Evolutionary conservation across 2,888 invertebrate species (phyloP).

Genomic region (Eucriotettix oculatus): DNA sequence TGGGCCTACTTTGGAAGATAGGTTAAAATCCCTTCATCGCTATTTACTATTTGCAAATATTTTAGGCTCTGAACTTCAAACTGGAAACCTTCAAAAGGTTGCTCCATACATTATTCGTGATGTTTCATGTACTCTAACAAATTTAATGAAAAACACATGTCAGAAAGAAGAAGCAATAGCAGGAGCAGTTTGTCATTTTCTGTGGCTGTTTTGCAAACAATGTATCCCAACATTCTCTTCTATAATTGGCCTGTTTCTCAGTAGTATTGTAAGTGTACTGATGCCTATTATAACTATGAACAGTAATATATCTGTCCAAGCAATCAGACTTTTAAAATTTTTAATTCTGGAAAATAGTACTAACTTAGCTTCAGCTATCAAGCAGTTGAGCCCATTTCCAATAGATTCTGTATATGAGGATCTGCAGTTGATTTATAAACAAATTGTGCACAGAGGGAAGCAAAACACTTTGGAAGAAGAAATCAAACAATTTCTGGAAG

Average conservation of each 20-base stretch:
- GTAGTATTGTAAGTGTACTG: slow-evolving; percentile 25
- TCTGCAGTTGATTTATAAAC: not conserved
- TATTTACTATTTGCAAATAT: slow-evolving; percentile 34
- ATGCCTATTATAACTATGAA: not conserved
- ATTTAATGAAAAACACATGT: slow-evolving; percentile 12
- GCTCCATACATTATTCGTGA: slow-evolving; percentile 18
- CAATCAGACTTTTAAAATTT: not conserved
- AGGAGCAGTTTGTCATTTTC: slow-evolving; percentile 23
- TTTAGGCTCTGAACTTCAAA: slow-evolving; percentile 23
- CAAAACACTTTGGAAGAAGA: slow-evolving; percentile 24
- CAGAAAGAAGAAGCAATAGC: slow-evolving; percentile 22
- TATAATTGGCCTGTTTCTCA: not conserved
- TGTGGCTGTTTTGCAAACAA: not conserved
- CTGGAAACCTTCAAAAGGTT: slow-evolving; percentile 25
- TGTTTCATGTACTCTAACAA: slow-evolving; percentile 10
- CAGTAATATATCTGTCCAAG: not conserved
- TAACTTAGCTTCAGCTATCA: slow-evolving; percentile 28
- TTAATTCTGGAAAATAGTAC: slow-evolving; percentile 29
- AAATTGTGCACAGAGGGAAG: not conserved
- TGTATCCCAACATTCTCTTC: not conserved
- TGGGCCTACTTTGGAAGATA: slow-evolving; percentile 31
- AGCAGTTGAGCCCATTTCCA: slow-evolving; percentile 34
- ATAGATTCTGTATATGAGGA: not conserved
- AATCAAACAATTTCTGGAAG: slow-evolving; percentile 31
- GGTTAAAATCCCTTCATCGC: slow-evolving; percentile 36